These are phyloP conservation scores for Scolopax mira DNA, from an alignment of 2,113 vertebrate genomes.

Conservation along the genomic window DNA sequence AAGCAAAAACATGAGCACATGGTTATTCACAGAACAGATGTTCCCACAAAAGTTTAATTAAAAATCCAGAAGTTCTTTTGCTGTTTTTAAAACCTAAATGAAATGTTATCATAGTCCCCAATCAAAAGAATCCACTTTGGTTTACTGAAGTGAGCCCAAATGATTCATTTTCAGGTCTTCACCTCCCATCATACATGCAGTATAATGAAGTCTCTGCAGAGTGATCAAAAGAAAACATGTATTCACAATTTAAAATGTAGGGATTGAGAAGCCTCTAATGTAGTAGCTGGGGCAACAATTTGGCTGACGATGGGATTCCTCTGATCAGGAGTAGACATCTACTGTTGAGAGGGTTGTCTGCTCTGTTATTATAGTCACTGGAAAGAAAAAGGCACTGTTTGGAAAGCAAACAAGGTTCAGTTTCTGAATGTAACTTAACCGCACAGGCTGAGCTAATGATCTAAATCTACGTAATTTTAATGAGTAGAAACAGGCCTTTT, in stretches of 20 bases:
- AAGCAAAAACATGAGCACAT: neutral
- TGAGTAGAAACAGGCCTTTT: constrained; percentile 1
- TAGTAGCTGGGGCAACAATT: neutral
- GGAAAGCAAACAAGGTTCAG: neutral
- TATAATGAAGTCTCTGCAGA: neutral
- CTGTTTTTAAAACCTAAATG: neutral
- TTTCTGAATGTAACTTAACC: neutral
- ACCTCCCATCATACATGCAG: neutral
- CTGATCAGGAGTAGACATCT: constrained; percentile 31
- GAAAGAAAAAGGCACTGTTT: neutral
- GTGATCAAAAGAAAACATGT: constrained; percentile 1
- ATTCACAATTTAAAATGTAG: neutral
- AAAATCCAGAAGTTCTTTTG: neutral
- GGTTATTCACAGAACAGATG: neutral
- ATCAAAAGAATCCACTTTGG: neutral
- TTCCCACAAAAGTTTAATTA: constrained; percentile 20
- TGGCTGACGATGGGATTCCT: neutral
- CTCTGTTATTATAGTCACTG: neutral
- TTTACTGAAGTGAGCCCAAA: neutral
- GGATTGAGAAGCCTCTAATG: neutral
- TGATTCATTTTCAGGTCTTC: constrained; percentile 23
- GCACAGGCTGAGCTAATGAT: neutral
- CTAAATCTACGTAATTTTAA: constrained; percentile 23
- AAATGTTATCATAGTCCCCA: neutral
- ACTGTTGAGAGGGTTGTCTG: neutral